Evolutionary conservation across 2,888 invertebrate genomes (phyloP).

Genomic region (Alsophila aescularia): DNA sequence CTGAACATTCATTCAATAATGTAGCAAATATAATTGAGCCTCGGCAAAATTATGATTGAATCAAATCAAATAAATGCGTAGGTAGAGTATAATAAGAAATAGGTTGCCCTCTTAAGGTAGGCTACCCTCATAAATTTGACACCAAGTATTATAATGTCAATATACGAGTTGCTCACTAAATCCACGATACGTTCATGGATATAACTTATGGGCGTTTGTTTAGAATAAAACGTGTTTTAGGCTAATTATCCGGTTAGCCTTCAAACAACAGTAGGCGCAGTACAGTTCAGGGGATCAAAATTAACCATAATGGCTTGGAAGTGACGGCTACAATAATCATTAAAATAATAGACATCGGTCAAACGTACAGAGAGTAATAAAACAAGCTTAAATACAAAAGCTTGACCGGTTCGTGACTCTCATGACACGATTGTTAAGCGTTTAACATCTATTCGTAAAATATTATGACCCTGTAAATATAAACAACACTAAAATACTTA

Average conservation of each 20-base stretch:
- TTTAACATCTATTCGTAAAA: conserved; percentile 9
- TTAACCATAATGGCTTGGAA: conserved; percentile 34
- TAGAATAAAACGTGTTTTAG: conserved; percentile 46
- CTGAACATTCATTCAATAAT: no score
- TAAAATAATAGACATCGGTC: conserved; percentile 33
- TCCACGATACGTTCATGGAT: conserved; percentile 14
- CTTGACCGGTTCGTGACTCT: conserved; percentile 18
- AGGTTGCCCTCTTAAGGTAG: conserved; percentile 1
- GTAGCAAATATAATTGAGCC: no score
- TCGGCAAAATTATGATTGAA: neutral
- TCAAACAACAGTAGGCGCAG: conserved; percentile 37
- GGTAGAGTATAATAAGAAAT: conserved; percentile 4
- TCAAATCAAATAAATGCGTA: neutral
- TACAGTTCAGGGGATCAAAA: conserved; percentile 35
- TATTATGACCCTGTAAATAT: conserved; percentile 6
- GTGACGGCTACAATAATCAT: conserved; percentile 23
- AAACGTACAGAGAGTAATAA: conserved; percentile 30
- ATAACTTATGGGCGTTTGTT: conserved; percentile 30
- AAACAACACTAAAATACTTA: neutral
- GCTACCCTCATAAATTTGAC: neutral
- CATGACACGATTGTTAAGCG: conserved; percentile 17
- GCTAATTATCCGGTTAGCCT: conserved; percentile 57
- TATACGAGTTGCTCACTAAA: neutral
- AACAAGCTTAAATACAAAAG: conserved; percentile 17
- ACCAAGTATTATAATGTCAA: conserved; percentile 15